Evolutionary conservation across 1,140 invertebrate species (phyloP), one percentile per base, ranked within the genome.

Genomic region (Aphelinus atriplicis): DNA sequence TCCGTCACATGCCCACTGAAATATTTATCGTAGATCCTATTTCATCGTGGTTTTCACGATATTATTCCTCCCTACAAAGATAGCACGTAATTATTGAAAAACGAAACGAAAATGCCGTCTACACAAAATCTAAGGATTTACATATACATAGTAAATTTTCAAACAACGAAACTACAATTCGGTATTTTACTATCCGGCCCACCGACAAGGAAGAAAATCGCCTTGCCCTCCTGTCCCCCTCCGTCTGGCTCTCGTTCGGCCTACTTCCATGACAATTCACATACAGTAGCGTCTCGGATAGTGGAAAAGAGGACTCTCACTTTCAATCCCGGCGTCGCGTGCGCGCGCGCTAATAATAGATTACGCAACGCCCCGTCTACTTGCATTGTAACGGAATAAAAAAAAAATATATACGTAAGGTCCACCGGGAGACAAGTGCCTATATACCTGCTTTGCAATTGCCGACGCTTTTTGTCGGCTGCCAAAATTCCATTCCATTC

Each of bases 321-420:
- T 83, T 82, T 82, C 80, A 80, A 76, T 65, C 73, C 76, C 75
- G 76, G 46, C 66, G 77, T 80, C 81, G 81, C 81, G 77, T 82
- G 57, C 46, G 76, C 26, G 26, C 26, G 26, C 80, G 77, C 65
- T 77, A 78, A 80, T 81, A 73, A 71, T 57, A 51, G 64, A 77
- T 83, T 82, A 75, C 79, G 65, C 77, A 82, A 82, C 56, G 51
- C 70, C 73, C 64, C 60, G 69, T 76, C 72, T 67, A 71, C 68
- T 73, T 72, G 73, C 68, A 77, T 7, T 60, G 47, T 58, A 60
- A 48, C n/a, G 60, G 70, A 64, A 48, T 61, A 71, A 71, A 48
- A 7, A 26, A 26, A 26, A 26, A 26, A 26, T 26, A 26, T 26
- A 45, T 6, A 71, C 73, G 73, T 78, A 80, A 82, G 58, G 79